These are phyloP conservation scores for Helostoma temminkii DNA, from an alignment of 2,797 vertebrate genomes.

Conservation along the genomic window DNA sequence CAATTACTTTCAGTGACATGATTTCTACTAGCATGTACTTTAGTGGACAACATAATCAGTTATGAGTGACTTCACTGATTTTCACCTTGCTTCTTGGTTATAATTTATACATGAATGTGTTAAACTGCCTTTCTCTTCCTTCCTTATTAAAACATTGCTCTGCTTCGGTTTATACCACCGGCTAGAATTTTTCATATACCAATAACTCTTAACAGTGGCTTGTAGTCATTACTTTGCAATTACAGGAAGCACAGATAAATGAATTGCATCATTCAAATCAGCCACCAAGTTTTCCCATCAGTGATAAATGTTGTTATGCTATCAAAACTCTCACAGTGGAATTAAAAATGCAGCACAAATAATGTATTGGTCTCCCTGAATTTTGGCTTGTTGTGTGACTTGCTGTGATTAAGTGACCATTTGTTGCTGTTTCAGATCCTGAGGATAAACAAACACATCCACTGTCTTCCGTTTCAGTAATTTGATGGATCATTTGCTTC, in stretches of 20 bases:
- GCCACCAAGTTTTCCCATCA: not conserved
- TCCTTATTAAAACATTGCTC: not conserved
- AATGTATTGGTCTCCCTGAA: conserved; percentile 11
- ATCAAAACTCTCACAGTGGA: not conserved
- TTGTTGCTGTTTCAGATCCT: conserved; percentile 62
- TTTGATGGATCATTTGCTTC: conserved; percentile 75
- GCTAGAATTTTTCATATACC: not conserved
- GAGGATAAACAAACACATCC: conserved; percentile 60
- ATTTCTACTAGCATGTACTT: too few species aligned
- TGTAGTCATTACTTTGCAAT: conserved; percentile 3
- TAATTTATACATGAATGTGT: too few species aligned
- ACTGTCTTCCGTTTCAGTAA: conserved; percentile 46
- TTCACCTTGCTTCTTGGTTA: too few species aligned
- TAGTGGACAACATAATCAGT: too few species aligned
- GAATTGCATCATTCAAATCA: not conserved
- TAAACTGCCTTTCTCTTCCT: too few species aligned
- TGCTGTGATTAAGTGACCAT: conserved; percentile 39
- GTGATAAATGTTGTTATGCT: conserved; percentile 6
- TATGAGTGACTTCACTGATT: too few species aligned
- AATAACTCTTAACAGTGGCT: not conserved
- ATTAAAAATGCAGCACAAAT: conserved; percentile 21
- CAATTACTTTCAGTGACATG: too few species aligned
- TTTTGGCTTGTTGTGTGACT: conserved; percentile 11
- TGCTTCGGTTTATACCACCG: not conserved
- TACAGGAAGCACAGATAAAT: not conserved